These are phyloP conservation scores for Ceyx margarethae DNA, from an alignment of 2,113 vertebrate species.

Conservation along the genomic window DNA sequence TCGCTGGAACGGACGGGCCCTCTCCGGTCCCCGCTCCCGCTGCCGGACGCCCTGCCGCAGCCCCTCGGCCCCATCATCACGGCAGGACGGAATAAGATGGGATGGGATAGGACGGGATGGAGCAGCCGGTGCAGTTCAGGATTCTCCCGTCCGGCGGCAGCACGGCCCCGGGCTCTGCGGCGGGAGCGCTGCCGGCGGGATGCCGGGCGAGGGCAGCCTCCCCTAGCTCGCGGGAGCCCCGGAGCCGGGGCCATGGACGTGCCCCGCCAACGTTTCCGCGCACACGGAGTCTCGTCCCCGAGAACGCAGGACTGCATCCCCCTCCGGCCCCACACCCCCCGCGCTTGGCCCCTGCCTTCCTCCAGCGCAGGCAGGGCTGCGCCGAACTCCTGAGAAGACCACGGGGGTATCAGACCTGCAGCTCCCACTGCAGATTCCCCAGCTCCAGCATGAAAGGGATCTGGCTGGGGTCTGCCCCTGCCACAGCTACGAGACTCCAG, in stretches of 20 bases:
- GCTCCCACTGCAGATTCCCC: neutral
- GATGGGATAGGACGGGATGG: neutral
- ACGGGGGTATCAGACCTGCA: neutral
- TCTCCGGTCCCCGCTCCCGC: neutral
- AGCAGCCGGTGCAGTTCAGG: conserved; percentile 12
- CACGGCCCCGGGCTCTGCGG: conserved; percentile 4
- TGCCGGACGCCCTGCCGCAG: neutral
- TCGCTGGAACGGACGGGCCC: neutral
- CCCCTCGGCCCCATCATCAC: neutral
- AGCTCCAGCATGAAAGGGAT: neutral
- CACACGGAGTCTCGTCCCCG: neutral
- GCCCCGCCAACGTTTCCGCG: neutral
- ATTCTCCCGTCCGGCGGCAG: conserved; percentile 51
- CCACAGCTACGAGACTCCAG: neutral
- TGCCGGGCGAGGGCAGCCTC: conserved; percentile 36
- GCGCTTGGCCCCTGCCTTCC: neutral
- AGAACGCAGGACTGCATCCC: neutral
- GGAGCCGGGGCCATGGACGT: neutral
- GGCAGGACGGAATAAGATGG: neutral
- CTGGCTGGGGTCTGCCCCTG: neutral
- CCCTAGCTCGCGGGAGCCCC: neutral
- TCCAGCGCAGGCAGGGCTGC: neutral
- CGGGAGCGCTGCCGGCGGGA: neutral
- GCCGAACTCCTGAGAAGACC: neutral
- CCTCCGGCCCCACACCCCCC: neutral